Evolutionary conservation across 2,797 vertebrate species (phyloP), one percentile per base, ranked within the genome.

Genomic region (Mormyrus hasselquistii): DNA sequence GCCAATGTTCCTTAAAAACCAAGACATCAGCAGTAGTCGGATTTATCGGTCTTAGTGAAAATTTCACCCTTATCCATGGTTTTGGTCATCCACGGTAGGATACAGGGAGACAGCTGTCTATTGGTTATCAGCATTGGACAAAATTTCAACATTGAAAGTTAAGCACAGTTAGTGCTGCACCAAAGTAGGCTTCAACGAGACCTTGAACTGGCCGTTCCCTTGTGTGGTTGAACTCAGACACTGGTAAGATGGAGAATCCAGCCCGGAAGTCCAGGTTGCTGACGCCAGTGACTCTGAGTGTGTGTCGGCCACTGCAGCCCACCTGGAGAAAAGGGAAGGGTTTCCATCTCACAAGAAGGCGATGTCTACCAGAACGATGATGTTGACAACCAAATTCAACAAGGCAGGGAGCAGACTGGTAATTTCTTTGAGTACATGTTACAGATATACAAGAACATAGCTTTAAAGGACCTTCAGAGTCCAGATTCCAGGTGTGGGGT

Each of bases 201-300:
- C 98, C 98, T 97, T 97, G 97, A 91, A 98, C 92, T 0, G 97
- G 98, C 92, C 95, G 95, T 91, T 97, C 97, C 29, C 96, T 94
- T 2, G 95, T 97, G 57, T 95, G 95, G 91, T 93, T 96, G 90
- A 95, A 95, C 90, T 97, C 97, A 0, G 95, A 92, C 0, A 96
- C 96, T 0, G 93, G 95, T 19, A 94, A 86, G 0, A 93, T 96
- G 91, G 97, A 98, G 93, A 99, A 99, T 12, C 97, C 96, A 0
- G 97, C 97, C 22, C 95, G 96, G 90, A 99, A 99, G 94, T 97
- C 96, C 1, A 99, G 91, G 89, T 91, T 94, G 91, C 98, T 99
- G 94, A 99, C 96, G 22, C 98, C 98, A 0, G 97, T 98, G 91
- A 99, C 96, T 92, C 98, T 96, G 91, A 99, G 95, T 0, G 97